Evolutionary conservation across 2,888 invertebrate species (phyloP).

Genomic region (Lithosia quadra): DNA sequence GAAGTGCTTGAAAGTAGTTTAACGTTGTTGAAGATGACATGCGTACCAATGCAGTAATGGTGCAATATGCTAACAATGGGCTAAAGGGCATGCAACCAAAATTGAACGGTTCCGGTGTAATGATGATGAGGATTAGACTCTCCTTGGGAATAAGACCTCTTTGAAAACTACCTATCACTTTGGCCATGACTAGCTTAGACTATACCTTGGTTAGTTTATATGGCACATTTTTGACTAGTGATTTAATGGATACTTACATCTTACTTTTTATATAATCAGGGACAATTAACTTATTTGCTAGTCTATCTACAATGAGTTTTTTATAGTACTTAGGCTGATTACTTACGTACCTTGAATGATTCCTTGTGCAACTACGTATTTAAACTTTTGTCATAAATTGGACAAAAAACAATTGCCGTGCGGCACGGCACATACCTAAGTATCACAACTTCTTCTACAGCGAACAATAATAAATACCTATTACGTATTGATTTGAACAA

Average conservation of each 20-base stretch:
- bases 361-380: no score
- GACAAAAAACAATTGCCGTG: no score
- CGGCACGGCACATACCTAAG: no score
- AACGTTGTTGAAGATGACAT: neutral
- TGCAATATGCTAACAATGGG: no score
- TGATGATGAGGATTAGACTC: neutral
- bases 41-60: neutral
- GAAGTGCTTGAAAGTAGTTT: neutral
- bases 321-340: no score
- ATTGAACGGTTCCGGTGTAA: neutral
- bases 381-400: no score
- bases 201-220: neutral
- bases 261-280: no score
- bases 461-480: no score
- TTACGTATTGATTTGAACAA: neutral
- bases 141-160: conserved; percentile 17
- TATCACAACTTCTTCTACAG: no score
- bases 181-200: neutral
- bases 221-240: conserved; percentile 15
- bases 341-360: no score
- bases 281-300: no score
- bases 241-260: neutral
- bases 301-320: no score
- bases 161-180: neutral
- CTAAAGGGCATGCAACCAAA: accelerated